Conservation (phyloP, 2,113 vertebrate species). For the Cyanoramphus novaezelandiae region DNA sequence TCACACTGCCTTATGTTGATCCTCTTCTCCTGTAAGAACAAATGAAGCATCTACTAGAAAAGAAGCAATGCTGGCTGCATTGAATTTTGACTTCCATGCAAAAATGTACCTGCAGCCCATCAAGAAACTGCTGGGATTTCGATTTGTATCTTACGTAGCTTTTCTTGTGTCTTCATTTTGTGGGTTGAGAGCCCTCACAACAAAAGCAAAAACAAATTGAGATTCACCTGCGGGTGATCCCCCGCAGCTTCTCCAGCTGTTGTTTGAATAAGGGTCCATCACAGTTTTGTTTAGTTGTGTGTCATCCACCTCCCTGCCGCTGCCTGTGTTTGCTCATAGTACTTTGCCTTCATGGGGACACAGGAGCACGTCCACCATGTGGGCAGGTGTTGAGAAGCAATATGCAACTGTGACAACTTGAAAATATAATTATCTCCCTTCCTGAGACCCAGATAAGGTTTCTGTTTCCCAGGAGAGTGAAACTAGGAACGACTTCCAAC, state of each 20-base stretch:
- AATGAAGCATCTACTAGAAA: slow-evolving; percentile 27
- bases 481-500: not conserved
- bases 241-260: not conserved
- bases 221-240: not conserved
- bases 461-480: slow-evolving; percentile 40
- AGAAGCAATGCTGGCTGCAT: not conserved
- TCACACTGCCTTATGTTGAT: not conserved
- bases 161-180: not conserved
- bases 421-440: not conserved
- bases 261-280: not conserved
- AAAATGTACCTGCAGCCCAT: slow-evolving; percentile 20
- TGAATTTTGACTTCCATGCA: slow-evolving; percentile 22
- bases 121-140: not conserved
- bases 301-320: not conserved
- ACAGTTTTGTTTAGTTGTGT: not conserved
- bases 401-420: not conserved
- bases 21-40: slow-evolving; percentile 18
- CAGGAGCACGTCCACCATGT: not conserved
- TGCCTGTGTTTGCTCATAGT: not conserved
- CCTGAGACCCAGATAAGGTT: not conserved
- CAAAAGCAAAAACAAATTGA: not conserved
- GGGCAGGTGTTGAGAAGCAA: not conserved
- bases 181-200: not conserved
- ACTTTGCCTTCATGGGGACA: not conserved
- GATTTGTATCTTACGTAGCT: not conserved